Percentiles rank a stretch among this genome's conserved stretches.
phyloP scores from a whole-genome alignment of 2,113 vertebrate genomes.

The Okapia johnstoni region DNA sequence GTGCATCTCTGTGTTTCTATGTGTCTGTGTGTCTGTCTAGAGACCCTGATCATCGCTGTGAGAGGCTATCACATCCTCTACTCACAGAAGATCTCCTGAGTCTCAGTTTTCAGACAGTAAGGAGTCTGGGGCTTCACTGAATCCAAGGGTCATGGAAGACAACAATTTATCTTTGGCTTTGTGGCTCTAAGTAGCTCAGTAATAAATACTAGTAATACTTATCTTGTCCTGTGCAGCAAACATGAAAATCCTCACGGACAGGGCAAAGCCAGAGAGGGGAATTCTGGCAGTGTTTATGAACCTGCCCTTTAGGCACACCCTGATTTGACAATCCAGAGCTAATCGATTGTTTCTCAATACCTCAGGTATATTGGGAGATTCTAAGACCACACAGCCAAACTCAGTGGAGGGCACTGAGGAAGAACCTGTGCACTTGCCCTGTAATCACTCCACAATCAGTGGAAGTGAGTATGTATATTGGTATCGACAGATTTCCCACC shows the following conservation, averaged over 20 bases:
- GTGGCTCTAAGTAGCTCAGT: not conserved
- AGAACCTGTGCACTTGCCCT: not conserved
- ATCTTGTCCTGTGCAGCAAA: not conserved
- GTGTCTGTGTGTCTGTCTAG: not conserved
- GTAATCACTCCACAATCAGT: conserved; percentile 17
- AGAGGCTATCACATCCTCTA: not conserved
- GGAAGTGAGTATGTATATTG: not conserved
- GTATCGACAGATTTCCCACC: conserved; percentile 35
- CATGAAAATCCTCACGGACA: not conserved
- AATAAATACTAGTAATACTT: not conserved
- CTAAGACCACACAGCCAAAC: conserved; percentile 38
- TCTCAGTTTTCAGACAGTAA: not conserved
- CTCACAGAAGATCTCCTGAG: not conserved
- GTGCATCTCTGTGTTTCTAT: not conserved
- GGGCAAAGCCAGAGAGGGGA: not conserved
- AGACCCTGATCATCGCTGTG: not conserved
- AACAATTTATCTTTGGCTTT: not conserved
- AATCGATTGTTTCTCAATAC: not conserved
- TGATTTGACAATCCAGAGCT: not conserved
- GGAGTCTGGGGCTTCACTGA: not conserved
- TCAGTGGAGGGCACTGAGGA: not conserved
- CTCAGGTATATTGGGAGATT: not conserved
- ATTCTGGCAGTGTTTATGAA: not conserved
- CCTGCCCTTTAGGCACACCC: not conserved
- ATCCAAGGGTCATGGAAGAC: not conserved